Conservation (phyloP, 2,113 vertebrate genomes). For the Ameiurus melas region DNA sequence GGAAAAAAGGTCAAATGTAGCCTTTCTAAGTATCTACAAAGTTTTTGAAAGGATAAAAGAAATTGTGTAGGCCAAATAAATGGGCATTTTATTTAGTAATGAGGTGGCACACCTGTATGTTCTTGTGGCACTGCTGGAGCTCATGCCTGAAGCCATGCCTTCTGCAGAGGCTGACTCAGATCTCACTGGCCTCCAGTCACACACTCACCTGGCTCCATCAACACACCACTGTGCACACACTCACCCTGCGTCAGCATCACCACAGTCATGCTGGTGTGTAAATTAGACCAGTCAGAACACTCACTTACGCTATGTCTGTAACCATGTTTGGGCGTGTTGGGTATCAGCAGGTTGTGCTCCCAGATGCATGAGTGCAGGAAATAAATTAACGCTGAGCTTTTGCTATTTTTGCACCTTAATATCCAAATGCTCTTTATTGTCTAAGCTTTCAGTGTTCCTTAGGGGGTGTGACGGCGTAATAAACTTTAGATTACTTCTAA, state of each 20-base stretch:
- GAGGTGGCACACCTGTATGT: constrained; percentile 29
- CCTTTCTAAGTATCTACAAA: not conserved
- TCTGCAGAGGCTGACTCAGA: constrained; percentile 39
- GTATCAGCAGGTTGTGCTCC: constrained; percentile 25
- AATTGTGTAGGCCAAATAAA: not conserved
- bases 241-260: constrained; percentile 31
- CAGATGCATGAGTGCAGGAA: not conserved
- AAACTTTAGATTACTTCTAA: not conserved
- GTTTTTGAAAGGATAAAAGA: not conserved
- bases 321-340: constrained; percentile 17
- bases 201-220: constrained; percentile 37
- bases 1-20: not conserved
- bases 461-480: not conserved
- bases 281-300: constrained; percentile 30
- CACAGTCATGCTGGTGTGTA: constrained; percentile 39
- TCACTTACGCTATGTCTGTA: not conserved
- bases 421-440: not conserved
- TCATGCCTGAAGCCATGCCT: constrained; percentile 18
- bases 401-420: not conserved
- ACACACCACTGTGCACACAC: constrained; percentile 23
- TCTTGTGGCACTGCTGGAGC: constrained; percentile 25
- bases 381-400: not conserved
- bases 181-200: constrained; percentile 32
- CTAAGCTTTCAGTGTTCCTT: not conserved
- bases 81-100: constrained; percentile 37